Conservation (phyloP, 2,797 vertebrate genomes). For the Scolopax bukidnonensis region DNA sequence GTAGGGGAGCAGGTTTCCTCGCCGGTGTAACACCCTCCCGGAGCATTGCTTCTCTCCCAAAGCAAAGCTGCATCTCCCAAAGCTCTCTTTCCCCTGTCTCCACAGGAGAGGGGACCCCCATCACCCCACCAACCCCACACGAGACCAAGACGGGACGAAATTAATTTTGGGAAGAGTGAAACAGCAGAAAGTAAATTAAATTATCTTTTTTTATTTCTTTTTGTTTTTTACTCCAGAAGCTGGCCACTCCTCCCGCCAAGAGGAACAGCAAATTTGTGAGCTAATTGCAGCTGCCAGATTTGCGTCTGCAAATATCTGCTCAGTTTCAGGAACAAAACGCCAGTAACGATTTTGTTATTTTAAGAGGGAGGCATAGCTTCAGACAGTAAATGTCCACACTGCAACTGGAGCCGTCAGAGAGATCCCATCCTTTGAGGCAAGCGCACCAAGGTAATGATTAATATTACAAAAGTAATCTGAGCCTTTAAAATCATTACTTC, state of each 20-base stretch:
- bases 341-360: constrained; percentile 29
- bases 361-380: not conserved
- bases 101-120: not conserved
- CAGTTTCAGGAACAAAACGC: not conserved
- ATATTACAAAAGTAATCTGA: constrained; percentile 1
- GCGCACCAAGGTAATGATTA: constrained; percentile 20
- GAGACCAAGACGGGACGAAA: not conserved
- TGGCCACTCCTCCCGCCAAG: not conserved
- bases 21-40: not conserved
- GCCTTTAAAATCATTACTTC: constrained; percentile 29
- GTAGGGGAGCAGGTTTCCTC: not conserved
- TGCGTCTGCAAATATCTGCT: not conserved
- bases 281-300: not conserved
- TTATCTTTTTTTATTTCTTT: not conserved
- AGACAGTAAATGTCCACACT: not conserved
- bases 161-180: not conserved
- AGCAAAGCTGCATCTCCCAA: not conserved
- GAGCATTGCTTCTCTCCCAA: not conserved
- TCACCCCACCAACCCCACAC: not conserved
- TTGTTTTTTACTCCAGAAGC: not conserved
- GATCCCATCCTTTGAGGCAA: not conserved
- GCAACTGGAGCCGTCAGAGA: not conserved
- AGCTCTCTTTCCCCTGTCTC: not conserved
- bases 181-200: not conserved
- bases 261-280: not conserved